These are phyloP conservation scores for Megaustenia siamemsis DNA, from an alignment of 2,888 invertebrate genomes.

Conservation along the genomic window DNA sequence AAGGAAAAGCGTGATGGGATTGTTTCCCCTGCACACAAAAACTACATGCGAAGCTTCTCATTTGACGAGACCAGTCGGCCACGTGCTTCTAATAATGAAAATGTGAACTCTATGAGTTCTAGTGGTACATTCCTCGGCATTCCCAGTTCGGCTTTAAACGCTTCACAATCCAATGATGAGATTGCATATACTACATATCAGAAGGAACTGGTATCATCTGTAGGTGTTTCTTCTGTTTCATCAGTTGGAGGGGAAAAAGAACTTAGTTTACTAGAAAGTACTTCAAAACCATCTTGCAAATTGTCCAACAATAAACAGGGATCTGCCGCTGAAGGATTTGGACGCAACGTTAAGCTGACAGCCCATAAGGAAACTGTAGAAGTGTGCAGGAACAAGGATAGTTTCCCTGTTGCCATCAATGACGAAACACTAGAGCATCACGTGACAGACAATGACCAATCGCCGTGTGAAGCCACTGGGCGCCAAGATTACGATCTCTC, in stretches of 20 bases:
- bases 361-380: not conserved
- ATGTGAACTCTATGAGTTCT: not conserved
- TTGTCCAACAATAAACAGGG: not conserved
- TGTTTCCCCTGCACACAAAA: slow-evolving; percentile 7
- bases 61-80: not conserved
- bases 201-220: not conserved
- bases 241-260: not conserved
- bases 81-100: too few relatives aligned
- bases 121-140: not conserved
- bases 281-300: not conserved
- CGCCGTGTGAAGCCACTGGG: not conserved
- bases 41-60: slow-evolving; percentile 20
- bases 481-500: not conserved
- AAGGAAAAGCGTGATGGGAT: slow-evolving; percentile 7
- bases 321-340: not conserved
- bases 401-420: not conserved
- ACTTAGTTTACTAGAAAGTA: not conserved
- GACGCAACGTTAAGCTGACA: not conserved
- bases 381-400: not conserved
- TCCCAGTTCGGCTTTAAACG: not conserved
- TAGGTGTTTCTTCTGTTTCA: too few relatives aligned
- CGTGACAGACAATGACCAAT: too few relatives aligned
- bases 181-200: too few relatives aligned
- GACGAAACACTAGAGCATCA: not conserved
- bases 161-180: not conserved